Conservation (phyloP, 2,888 invertebrate species). For the Herminia tarsipennalis region DNA sequence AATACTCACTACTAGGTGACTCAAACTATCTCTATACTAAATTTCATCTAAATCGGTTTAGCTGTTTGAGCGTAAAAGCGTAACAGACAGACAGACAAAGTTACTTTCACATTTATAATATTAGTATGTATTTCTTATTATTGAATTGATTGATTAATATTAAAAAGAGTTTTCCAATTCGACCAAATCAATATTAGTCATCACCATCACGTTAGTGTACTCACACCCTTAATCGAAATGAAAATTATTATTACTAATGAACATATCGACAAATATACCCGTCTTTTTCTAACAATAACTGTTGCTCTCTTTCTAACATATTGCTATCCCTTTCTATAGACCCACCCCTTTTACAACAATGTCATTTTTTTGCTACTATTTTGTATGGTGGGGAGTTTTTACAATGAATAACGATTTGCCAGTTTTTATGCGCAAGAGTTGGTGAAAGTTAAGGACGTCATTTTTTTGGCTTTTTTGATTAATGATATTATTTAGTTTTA, state of each 20-base stretch:
- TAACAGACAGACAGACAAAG: too few relatives aligned
- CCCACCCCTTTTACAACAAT: constrained; percentile 57
- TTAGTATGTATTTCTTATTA: too few relatives aligned
- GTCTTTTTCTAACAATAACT: constrained; percentile 42
- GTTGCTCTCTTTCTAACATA: constrained; percentile 29
- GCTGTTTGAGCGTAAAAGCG: too few relatives aligned
- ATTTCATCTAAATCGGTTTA: too few relatives aligned
- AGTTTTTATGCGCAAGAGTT: constrained; percentile 38
- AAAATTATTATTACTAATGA: constrained; percentile 22
- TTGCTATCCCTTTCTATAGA: constrained; percentile 46
- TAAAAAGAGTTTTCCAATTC: too few relatives aligned
- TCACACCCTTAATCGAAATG: constrained; percentile 22
- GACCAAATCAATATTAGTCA: too few relatives aligned
- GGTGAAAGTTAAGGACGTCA: constrained; percentile 3
- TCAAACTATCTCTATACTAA: too few relatives aligned
- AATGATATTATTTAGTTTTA: neutral
- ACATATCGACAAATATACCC: constrained; percentile 22
- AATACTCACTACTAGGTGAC: too few relatives aligned
- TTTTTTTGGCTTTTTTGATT: too few relatives aligned
- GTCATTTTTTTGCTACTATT: constrained; percentile 33
- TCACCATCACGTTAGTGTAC: constrained; percentile 10
- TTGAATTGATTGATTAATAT: too few relatives aligned
- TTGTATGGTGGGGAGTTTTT: constrained; percentile 47
- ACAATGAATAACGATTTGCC: constrained; percentile 20
- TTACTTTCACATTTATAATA: too few relatives aligned